A percentile compares a stretch with the other conserved stretches of the same genome.
These are phyloP conservation scores for Sebastes nivosus DNA, from an alignment of 2,797 vertebrate genomes.

Conservation along the genomic window DNA sequence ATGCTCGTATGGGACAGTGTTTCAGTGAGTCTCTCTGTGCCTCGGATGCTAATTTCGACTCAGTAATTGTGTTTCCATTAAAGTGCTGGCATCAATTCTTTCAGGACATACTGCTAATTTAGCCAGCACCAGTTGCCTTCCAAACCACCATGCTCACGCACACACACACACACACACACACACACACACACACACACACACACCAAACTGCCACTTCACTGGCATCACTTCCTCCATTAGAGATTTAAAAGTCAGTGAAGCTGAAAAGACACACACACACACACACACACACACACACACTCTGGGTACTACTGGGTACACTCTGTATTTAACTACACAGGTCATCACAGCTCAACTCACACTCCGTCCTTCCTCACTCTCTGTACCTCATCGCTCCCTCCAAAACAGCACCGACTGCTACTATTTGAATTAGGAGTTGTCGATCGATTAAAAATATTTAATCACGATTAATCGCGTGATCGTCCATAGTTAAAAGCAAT, in stretches of 20 bases:
- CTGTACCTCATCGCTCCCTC: background rate
- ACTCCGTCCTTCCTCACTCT: background rate
- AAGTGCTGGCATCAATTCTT: slow-evolving; percentile 54
- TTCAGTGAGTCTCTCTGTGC: slow-evolving; percentile 38
- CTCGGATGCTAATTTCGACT: slow-evolving; percentile 59
- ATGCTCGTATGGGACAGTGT: background rate
- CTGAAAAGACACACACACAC: slow-evolving; percentile 12
- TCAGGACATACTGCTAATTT: slow-evolving; percentile 46
- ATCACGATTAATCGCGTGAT: too few species aligned
- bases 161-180: background rate
- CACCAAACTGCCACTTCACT: background rate
- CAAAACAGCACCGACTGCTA: background rate
- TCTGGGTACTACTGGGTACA: background rate
- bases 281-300: background rate
- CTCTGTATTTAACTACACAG: background rate
- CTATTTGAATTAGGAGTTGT: background rate
- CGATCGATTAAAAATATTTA: too few species aligned
- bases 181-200: background rate
- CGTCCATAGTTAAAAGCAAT: too few species aligned
- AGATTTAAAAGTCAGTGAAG: slow-evolving; percentile 18
- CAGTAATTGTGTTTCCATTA: slow-evolving; percentile 64
- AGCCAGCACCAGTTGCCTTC: slow-evolving; percentile 31
- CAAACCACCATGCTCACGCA: background rate
- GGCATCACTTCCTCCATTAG: slow-evolving; percentile 9
- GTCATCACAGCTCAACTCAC: background rate